Base-by-base conservation (phyloP, 2,888 invertebrate genomes). In the Hypena proboscidalis region DNA sequence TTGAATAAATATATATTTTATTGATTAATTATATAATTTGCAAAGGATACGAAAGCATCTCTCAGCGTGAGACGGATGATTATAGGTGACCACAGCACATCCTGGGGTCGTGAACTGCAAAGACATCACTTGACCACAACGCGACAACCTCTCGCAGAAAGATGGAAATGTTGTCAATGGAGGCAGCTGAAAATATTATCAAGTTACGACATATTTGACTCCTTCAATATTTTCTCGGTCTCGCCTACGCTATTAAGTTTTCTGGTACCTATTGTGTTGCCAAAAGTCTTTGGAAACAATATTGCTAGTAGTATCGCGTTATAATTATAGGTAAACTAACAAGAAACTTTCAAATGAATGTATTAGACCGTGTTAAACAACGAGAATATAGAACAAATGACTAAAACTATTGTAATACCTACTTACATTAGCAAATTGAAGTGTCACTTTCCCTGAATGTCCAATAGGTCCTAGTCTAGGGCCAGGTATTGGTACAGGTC, bases 1-100 rank as follows among this genome's bases (percentile, higher is more conserved):
- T n/a, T n/a, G n/a, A n/a, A n/a, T n/a, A n/a, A n/a, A n/a, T n/a
- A n/a, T n/a, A n/a, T n/a, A n/a, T n/a, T n/a, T n/a, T n/a, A n/a
- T n/a, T 8, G 5, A 7, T 23, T 7, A 22, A 26, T 11, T 1
- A 15, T 3, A 1, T 20, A 10, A 20, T 42, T 39, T 22, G 20
- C 59, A 83, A 86, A 88, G 88, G 88, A 88, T 88, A 88, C 88
- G 70, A 8, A 64, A 70, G 52, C 86, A 88, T 15, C 50, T 57
- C 17, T 83, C 79, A 0, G 85, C 87, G 5, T 79, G 76, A 0
- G 62, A 46, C 0, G 67, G 65, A 14, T 65, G 74, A 0, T 66
- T 67, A 44, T 79, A 88, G 1, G 66, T 67, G 6, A 76, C 85
- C 1, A 80, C 45, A 0, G 85, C 87, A 19, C 79, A 77, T 0